Evolutionary conservation across 2,113 vertebrate genomes (phyloP).

Genomic region (Piliocolobus tephrosceles): DNA sequence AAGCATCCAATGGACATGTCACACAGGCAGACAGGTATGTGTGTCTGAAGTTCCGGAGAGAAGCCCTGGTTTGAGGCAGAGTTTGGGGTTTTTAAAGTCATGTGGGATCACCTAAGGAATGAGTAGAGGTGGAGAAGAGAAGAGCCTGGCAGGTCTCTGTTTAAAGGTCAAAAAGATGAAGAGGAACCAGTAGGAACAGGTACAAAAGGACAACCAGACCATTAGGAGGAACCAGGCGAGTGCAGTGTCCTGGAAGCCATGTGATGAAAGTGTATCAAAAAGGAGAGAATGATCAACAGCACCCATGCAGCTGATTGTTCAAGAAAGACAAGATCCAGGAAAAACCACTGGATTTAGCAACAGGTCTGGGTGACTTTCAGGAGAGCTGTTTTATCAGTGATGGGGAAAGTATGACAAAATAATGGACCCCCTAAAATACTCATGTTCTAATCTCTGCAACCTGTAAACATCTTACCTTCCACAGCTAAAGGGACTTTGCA

Average conservation of each 20-base stretch:
- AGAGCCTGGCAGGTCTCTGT: fast-evolving
- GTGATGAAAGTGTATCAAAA: not conserved
- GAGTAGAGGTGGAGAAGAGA: not conserved
- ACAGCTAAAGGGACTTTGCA: not conserved
- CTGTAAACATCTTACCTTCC: not conserved
- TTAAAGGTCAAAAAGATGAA: not conserved
- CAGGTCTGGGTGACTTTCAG: not conserved
- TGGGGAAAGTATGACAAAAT: not conserved
- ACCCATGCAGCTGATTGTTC: not conserved
- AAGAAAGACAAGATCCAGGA: not conserved
- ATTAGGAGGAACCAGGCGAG: not conserved
- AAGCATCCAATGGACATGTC: fast-evolving
- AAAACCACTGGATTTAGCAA: too few species aligned
- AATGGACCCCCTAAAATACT: not conserved
- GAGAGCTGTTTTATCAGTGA: not conserved
- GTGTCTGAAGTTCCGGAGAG: not conserved
- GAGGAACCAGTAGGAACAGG: not conserved
- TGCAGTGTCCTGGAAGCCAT: not conserved
- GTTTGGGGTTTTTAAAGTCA: not conserved
- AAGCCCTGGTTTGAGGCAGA: not conserved
- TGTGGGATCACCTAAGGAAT: not conserved
- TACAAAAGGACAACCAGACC: not conserved
- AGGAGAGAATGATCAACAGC: not conserved
- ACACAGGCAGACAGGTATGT: fast-evolving
- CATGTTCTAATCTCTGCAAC: not conserved